phyloP scores from a whole-genome alignment of 2,797 vertebrate species.

The Emydoidea blandingii region DNA sequence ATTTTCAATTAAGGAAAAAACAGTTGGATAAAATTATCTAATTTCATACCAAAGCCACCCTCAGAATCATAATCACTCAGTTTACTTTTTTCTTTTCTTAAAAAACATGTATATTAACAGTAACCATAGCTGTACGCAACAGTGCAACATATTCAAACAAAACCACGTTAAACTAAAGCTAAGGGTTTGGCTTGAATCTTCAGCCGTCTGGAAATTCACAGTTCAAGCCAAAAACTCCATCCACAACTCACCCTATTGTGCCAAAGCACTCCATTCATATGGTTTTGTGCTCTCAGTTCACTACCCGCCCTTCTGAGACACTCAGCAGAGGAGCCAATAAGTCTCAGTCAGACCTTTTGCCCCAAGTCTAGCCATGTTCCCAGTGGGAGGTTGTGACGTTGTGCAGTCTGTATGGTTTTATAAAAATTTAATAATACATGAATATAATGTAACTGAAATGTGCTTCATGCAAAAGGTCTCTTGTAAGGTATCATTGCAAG shows the following conservation, averaged over 20 bases:
- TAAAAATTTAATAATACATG: too few relatives aligned
- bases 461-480: too few relatives aligned
- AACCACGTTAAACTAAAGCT: conserved; percentile 23
- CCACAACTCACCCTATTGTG: background rate
- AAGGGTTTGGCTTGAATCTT: background rate
- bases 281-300: background rate
- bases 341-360: background rate
- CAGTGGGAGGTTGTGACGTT: too few relatives aligned
- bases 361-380: too few relatives aligned
- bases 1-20: background rate
- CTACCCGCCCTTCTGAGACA: background rate
- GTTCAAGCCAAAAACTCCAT: too few relatives aligned
- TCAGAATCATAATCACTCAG: background rate
- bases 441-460: too few relatives aligned
- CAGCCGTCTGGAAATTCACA: background rate
- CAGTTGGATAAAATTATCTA: background rate
- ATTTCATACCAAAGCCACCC: conserved; percentile 28
- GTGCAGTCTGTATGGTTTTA: too few relatives aligned
- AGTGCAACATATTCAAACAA: conserved; percentile 22
- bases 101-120: background rate
- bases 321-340: fast-evolving
- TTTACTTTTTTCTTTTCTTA: conserved; percentile 26
- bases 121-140: conserved; percentile 23
- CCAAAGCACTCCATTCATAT: background rate
- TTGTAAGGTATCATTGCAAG: too few relatives aligned